These are phyloP conservation scores for Gila orcuttii DNA, from an alignment of 2,113 vertebrate genomes.

Conservation along the genomic window DNA sequence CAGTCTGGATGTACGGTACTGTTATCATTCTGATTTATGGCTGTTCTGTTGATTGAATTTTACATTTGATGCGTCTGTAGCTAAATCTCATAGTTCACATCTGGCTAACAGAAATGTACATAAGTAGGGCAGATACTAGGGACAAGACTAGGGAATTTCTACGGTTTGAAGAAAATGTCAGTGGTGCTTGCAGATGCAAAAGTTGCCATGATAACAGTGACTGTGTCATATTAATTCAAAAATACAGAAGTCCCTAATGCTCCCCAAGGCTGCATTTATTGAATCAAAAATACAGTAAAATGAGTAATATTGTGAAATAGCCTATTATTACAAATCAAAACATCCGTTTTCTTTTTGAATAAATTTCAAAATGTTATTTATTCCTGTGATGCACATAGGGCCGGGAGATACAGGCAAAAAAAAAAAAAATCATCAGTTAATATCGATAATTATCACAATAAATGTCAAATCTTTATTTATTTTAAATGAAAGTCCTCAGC, in stretches of 20 bases:
- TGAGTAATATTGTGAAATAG: too few species aligned
- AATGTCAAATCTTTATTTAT: too few species aligned
- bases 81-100: not conserved
- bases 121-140: not conserved
- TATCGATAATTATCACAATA: too few species aligned
- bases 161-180: not conserved
- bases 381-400: too few species aligned
- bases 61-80: not conserved
- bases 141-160: not conserved
- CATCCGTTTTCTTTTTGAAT: too few species aligned
- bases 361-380: too few species aligned
- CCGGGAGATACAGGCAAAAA: too few species aligned
- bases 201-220: not conserved
- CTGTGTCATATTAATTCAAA: not conserved
- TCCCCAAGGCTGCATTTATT: too few species aligned
- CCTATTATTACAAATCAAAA: too few species aligned
- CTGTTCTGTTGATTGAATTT: slow-evolving; percentile 39
- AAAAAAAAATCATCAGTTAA: too few species aligned
- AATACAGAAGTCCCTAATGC: not conserved
- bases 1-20: not conserved
- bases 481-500: too few species aligned
- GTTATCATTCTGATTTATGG: slow-evolving; percentile 30
- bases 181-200: not conserved
- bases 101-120: not conserved
- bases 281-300: too few species aligned